Conservation (phyloP, 2,113 vertebrate genomes). For the Gymnocephalus cernua region DNA sequence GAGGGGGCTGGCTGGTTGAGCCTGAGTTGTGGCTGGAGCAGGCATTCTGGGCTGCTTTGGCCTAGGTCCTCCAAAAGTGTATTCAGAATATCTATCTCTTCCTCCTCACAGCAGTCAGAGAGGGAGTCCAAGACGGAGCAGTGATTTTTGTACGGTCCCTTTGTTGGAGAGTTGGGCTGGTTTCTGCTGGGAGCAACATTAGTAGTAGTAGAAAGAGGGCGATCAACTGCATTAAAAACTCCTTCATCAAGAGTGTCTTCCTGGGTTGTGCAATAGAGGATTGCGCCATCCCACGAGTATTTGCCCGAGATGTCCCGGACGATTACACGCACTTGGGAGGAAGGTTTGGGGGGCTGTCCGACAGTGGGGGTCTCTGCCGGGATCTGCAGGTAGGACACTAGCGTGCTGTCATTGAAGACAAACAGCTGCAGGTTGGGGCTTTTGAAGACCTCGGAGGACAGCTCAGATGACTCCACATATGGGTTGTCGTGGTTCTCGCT, state of each 20-base stretch:
- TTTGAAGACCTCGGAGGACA: conserved; percentile 95
- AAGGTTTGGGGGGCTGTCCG: conserved; percentile 67
- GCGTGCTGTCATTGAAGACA: conserved; percentile 96
- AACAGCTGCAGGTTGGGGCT: conserved; percentile 97
- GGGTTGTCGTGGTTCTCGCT: conserved; percentile 96
- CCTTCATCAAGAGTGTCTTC: conserved; percentile 75
- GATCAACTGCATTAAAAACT: conserved; percentile 50
- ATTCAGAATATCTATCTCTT: conserved; percentile 89
- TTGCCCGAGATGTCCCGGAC: conserved; percentile 98
- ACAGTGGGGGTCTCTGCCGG: conserved; percentile 77
- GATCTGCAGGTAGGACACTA: conserved; percentile 96
- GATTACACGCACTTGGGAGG: conserved; percentile 94
- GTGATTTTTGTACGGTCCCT: conserved; percentile 44
- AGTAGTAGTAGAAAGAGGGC: conserved; percentile 10
- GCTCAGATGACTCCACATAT: conserved; percentile 90
- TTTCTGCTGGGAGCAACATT: conserved; percentile 31
- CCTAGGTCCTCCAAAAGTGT: conserved; percentile 91
- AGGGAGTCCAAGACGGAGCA: conserved; percentile 48
- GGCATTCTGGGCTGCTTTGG: conserved; percentile 93
- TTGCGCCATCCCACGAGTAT: conserved; percentile 94
- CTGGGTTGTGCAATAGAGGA: conserved; percentile 90
- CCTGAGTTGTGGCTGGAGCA: conserved; percentile 86
- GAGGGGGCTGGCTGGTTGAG: conserved; percentile 91
- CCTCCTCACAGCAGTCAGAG: conserved; percentile 70
- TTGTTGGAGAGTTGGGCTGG: conserved; percentile 55